Evolutionary conservation across 1,140 invertebrate species (phyloP).

Genomic region (Pogonus chalceus): DNA sequence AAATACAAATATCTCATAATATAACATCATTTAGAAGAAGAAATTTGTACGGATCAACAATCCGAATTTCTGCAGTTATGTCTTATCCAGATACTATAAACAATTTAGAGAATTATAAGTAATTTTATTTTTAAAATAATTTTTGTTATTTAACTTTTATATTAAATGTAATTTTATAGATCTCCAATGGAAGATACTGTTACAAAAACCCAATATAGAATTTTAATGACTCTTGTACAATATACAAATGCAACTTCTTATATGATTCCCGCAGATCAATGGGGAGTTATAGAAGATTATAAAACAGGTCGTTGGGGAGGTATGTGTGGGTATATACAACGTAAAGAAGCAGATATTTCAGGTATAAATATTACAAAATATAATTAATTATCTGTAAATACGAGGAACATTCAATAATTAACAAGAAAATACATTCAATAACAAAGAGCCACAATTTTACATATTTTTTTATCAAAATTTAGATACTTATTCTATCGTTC

Average conservation of each 20-base stretch:
- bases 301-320: neutral
- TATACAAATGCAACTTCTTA: constrained; percentile 8
- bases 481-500: too few species aligned
- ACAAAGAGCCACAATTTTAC: too few species aligned
- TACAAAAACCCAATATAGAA: constrained; percentile 4
- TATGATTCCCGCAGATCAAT: neutral
- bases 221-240: constrained; percentile 3
- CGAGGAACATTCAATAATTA: too few species aligned
- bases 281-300: neutral
- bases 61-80: neutral
- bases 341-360: neutral
- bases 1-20: neutral
- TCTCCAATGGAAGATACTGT: constrained; percentile 6
- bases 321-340: neutral
- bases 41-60: neutral
- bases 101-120: constrained; percentile 3
- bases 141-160: too few species aligned
- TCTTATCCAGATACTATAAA: neutral
- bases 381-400: too few species aligned
- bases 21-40: neutral
- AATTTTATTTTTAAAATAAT: neutral
- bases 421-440: too few species aligned
- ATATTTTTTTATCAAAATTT: too few species aligned
- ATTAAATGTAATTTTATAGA: too few species aligned
- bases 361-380: too few species aligned